phyloP scores from a whole-genome alignment of 2,888 invertebrate genomes.

The Netelia inedita region DNA sequence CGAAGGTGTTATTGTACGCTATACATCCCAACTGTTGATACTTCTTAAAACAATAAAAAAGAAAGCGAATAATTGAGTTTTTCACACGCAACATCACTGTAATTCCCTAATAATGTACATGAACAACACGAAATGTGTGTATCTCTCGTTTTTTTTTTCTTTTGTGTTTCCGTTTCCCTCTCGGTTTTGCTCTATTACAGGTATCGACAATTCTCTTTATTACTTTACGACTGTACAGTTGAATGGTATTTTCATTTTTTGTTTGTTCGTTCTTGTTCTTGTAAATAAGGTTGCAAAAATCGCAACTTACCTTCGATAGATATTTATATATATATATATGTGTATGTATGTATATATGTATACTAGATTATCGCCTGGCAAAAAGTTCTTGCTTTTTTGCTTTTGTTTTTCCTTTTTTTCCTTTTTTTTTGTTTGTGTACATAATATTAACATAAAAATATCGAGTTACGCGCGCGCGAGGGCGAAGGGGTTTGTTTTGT shows the following conservation, averaged over 20 bases:
- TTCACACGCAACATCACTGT: constrained; percentile 83
- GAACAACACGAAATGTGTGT: constrained; percentile 72
- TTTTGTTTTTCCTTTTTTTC: constrained; percentile 54
- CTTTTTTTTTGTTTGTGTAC: constrained; percentile 70
- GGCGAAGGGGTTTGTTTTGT: constrained; percentile 42
- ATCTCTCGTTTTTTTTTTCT: constrained; percentile 23
- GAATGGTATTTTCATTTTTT: constrained; percentile 63
- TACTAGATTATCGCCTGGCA: constrained; percentile 78
- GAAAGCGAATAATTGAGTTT: constrained; percentile 60
- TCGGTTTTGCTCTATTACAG: constrained; percentile 76
- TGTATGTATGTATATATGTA: constrained; percentile 50
- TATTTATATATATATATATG: constrained; percentile 36
- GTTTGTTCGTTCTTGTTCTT: constrained; percentile 65
- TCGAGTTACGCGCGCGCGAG: constrained; percentile 67
- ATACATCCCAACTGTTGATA: constrained; percentile 11
- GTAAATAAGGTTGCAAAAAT: constrained; percentile 81
- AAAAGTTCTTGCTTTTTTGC: constrained; percentile 76
- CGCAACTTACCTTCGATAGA: constrained; percentile 74
- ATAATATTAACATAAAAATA: constrained; percentile 79
- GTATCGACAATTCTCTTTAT: constrained; percentile 81
- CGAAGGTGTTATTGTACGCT: background rate
- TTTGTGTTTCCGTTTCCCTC: constrained; percentile 1
- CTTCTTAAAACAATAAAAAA: constrained; percentile 34
- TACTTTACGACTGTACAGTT: constrained; percentile 82
- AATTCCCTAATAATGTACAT: constrained; percentile 83